These are phyloP conservation scores for Agrotis clavis DNA, from an alignment of 2,888 invertebrate genomes.

Conservation along the genomic window DNA sequence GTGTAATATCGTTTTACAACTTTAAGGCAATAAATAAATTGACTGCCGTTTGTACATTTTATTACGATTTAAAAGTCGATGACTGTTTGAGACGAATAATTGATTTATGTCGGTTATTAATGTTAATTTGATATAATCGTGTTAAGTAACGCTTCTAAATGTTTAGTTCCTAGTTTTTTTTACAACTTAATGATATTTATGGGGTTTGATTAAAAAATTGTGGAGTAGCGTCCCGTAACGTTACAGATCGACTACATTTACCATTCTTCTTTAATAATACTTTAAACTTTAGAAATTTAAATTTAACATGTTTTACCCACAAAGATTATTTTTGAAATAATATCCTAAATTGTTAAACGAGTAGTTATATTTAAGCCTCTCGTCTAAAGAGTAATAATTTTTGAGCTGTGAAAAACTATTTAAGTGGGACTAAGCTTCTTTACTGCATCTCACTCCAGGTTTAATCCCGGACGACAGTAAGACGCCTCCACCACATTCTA, in stretches of 20 bases:
- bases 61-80: constrained; percentile 91
- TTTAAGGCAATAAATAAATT: constrained; percentile 90
- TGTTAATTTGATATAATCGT: constrained; percentile 83
- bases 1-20: constrained; percentile 91
- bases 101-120: constrained; percentile 89
- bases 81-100: constrained; percentile 89
- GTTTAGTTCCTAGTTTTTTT: constrained; percentile 49
- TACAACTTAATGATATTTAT: constrained; percentile 39
- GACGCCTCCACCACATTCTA: constrained; percentile 35
- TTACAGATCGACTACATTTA: not conserved
- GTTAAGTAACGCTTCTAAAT: constrained; percentile 71
- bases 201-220: constrained; percentile 14
- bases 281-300: too few species aligned
- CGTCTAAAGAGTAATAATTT: constrained; percentile 12
- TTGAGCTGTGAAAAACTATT: constrained; percentile 3
- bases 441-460: constrained; percentile 42
- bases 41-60: constrained; percentile 90
- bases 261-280: too few species aligned
- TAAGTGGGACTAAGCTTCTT: constrained; percentile 25
- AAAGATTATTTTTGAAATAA: not conserved
- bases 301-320: not conserved
- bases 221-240: not conserved
- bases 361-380: not conserved
- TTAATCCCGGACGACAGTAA: constrained; percentile 26
- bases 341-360: not conserved